Evolutionary conservation across 2,113 vertebrate genomes (phyloP).

Genomic region (Muntiacus muntjak): DNA sequence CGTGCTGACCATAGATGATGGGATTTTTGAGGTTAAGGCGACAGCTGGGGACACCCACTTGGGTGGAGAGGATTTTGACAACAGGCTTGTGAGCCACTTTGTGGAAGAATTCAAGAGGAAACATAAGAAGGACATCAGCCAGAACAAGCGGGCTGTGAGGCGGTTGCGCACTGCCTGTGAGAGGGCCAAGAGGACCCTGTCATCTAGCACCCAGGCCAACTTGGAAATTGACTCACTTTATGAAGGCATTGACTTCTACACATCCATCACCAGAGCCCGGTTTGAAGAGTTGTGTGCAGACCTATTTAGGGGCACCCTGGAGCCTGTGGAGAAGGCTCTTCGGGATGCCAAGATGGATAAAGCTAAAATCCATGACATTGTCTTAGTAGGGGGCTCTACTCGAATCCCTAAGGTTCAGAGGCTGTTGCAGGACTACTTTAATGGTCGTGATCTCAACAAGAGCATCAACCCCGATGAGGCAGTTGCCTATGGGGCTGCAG

Average conservation of each 20-base stretch:
- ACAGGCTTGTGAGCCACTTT: conserved; percentile 92
- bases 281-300: conserved; percentile 94
- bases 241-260: conserved; percentile 92
- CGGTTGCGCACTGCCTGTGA: conserved; percentile 91
- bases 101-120: conserved; percentile 92
- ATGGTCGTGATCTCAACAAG: conserved; percentile 92
- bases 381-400: conserved; percentile 93
- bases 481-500: conserved; percentile 92
- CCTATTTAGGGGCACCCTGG: conserved; percentile 91
- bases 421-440: conserved; percentile 91
- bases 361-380: conserved; percentile 91
- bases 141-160: conserved; percentile 90
- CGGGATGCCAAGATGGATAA: conserved; percentile 92
- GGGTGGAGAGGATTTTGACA: conserved; percentile 94
- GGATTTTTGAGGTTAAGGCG: conserved; percentile 93
- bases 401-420: conserved; percentile 94
- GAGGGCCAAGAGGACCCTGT: conserved; percentile 91
- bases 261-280: conserved; percentile 91
- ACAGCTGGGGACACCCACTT: conserved; percentile 93
- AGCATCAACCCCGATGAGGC: conserved; percentile 95
- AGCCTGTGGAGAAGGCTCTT: conserved; percentile 92
- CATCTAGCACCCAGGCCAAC: conserved; percentile 93
- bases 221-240: conserved; percentile 93
- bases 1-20: conserved; percentile 93
- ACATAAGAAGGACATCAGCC: conserved; percentile 91